Evolutionary conservation across 2,888 invertebrate genomes (phyloP).

Genomic region (Acholoe squamosa): DNA sequence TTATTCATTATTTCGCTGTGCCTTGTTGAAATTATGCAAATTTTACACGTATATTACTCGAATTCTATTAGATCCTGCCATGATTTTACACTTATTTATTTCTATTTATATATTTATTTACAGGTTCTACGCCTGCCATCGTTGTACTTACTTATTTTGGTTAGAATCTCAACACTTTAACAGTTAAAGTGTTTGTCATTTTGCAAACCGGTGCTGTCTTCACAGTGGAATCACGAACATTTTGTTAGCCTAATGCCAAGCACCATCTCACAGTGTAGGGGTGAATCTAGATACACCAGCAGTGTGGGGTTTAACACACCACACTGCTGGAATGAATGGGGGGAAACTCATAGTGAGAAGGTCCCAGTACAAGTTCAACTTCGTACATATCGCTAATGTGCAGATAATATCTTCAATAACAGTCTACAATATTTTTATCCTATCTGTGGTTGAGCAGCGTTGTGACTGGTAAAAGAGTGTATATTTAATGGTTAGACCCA

Average conservation of each 20-base stretch:
- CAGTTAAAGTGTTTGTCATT: neutral
- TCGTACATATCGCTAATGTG: neutral
- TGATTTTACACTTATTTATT: neutral
- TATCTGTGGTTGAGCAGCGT: neutral
- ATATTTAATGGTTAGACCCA: neutral
- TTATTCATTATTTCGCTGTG: constrained; percentile 36
- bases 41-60: neutral
- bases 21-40: constrained; percentile 38
- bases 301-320: no score
- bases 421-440: neutral
- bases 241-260: neutral
- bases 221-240: neutral
- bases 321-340: no score
- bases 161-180: constrained; percentile 29
- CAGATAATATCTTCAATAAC: neutral
- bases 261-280: neutral
- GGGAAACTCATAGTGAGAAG: neutral
- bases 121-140: constrained; percentile 16
- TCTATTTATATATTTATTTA: constrained; percentile 5
- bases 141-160: neutral
- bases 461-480: neutral
- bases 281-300: neutral
- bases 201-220: constrained; percentile 24
- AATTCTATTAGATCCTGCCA: constrained; percentile 36
- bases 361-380: neutral